phyloP scores from a whole-genome alignment of 1,140 invertebrate genomes.

The Forficula auricularia region DNA sequence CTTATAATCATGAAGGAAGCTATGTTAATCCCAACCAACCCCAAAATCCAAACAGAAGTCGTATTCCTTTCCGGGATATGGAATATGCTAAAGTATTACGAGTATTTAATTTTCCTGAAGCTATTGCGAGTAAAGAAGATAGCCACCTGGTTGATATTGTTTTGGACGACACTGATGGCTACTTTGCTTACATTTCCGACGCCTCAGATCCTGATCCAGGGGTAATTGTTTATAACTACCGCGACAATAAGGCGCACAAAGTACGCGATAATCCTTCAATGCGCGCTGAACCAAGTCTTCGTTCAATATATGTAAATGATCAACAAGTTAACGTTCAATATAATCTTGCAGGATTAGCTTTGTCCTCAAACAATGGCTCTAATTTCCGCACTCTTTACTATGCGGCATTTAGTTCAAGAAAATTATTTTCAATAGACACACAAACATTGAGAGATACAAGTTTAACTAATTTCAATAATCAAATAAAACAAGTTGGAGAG shows the following conservation, averaged over 20 bases:
- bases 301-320: slow-evolving; percentile 35
- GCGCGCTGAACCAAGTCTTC: slow-evolving; percentile 34
- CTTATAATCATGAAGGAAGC: too few relatives aligned
- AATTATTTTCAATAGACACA: slow-evolving; percentile 39
- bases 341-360: slow-evolving; percentile 44
- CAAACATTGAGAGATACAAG: slow-evolving; percentile 28
- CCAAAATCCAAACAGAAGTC: not conserved
- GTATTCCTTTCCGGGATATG: too few relatives aligned
- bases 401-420: slow-evolving; percentile 40
- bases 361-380: slow-evolving; percentile 33
- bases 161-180: slow-evolving; percentile 43
- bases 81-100: slow-evolving; percentile 26
- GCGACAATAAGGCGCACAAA: slow-evolving; percentile 44
- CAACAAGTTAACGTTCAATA: slow-evolving; percentile 29
- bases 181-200: slow-evolving; percentile 50
- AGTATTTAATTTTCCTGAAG: slow-evolving; percentile 33
- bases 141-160: slow-evolving; percentile 48
- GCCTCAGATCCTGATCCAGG: slow-evolving; percentile 41
- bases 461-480: slow-evolving; percentile 21
- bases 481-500: slow-evolving; percentile 34
- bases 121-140: slow-evolving; percentile 29
- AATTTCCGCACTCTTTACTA: slow-evolving; percentile 40
- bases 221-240: slow-evolving; percentile 45
- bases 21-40: not conserved
- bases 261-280: slow-evolving; percentile 40